phyloP scores from a whole-genome alignment of 2,113 vertebrate species.

The Phalacrocorax carbo region DNA sequence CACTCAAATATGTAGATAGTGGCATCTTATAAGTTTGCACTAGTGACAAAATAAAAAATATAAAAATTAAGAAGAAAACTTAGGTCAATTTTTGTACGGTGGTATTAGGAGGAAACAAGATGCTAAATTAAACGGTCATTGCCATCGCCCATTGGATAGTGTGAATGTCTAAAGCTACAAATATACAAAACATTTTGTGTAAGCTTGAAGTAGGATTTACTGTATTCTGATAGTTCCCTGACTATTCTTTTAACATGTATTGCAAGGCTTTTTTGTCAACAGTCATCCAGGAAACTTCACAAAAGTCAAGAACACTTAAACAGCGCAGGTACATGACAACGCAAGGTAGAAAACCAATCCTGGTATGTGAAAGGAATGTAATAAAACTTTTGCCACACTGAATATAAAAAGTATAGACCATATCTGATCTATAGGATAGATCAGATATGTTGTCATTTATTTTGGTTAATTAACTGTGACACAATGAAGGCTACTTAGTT shows the following conservation, averaged over 20 bases:
- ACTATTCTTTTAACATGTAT: neutral
- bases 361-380: neutral
- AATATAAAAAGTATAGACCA: neutral
- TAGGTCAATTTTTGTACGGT: neutral
- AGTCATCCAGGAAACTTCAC: neutral
- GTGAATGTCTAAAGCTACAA: neutral
- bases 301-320: slow-evolving; percentile 21
- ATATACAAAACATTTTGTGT: neutral
- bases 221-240: neutral
- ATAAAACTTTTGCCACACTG: neutral
- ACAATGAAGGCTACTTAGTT: neutral
- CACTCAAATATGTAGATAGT: neutral
- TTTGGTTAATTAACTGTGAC: neutral
- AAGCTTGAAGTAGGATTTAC: neutral
- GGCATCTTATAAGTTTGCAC: neutral
- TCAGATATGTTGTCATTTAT: neutral
- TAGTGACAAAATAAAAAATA: neutral
- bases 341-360: neutral
- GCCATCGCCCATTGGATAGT: neutral
- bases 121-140: neutral
- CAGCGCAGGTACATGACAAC: neutral
- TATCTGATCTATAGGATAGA: neutral
- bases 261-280: slow-evolving; percentile 4
- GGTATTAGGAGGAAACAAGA: neutral
- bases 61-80: neutral